Evolutionary conservation across 2,888 invertebrate genomes (phyloP), one percentile per base, ranked within the genome.

Genomic region (Folsomia candida): DNA sequence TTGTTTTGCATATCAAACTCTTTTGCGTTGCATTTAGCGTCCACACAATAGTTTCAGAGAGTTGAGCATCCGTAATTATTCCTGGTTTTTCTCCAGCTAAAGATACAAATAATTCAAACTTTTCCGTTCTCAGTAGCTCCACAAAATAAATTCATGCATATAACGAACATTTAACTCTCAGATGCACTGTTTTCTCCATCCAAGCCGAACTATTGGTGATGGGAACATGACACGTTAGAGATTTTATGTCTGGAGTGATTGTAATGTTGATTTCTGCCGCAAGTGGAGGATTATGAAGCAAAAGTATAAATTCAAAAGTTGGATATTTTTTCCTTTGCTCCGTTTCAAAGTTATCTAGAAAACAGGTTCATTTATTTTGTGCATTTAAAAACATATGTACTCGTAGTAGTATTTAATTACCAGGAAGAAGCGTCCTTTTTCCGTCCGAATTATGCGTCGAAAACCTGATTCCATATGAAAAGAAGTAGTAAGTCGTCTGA

Each of bases 151-250:
- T n/a, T n/a, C n/a, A n/a, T n/a, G n/a, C n/a, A n/a, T n/a, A n/a
- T n/a, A n/a, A n/a, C n/a, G n/a, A n/a, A n/a, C n/a, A n/a, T n/a
- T n/a, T n/a, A n/a, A n/a, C n/a, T n/a, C n/a, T n/a, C n/a, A n/a
- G n/a, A n/a, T 29, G 25, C 1, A 72, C 11, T 1, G 68, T 51
- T 61, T 68, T 51, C 18, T 51, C 28, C 22, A 68, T 64, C 71
- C 71, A 72, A n/a, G 60, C 60, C 0, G 61, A 47, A 20, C 65
- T 51, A 66, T 72, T 67, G 22, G 37, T 25, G 1, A 72, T 27
- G 6, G 71, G 71, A 2, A 68, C 71, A 25, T 59, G 29, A 61
- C 71, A 72, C 20, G 65, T 47, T 20, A 69, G n/a, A 2, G 64
- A 28, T 3, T 26, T 51, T 26, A 69, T 24, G 20, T 47, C 57